These are phyloP conservation scores for Copsychus sechellarum DNA, from an alignment of 2,113 vertebrate species.

Conservation along the genomic window DNA sequence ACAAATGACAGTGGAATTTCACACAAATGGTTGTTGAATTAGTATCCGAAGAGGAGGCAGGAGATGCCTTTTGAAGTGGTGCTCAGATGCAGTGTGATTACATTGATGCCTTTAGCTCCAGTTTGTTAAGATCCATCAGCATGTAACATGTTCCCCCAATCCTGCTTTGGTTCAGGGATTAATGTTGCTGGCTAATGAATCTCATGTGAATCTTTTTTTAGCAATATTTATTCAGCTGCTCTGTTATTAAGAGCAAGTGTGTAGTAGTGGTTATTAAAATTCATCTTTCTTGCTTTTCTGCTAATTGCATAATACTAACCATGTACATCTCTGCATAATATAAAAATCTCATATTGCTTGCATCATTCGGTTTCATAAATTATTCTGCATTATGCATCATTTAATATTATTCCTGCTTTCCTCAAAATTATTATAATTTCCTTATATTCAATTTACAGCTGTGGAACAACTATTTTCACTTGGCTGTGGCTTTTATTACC, in stretches of 20 bases:
- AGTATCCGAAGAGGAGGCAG: background rate
- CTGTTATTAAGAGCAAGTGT: conserved; percentile 4
- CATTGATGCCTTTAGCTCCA: background rate
- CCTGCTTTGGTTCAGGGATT: background rate
- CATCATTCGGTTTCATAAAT: conserved; percentile 68
- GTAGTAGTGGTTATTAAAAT: conserved; percentile 43
- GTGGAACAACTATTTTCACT: conserved; percentile 99
- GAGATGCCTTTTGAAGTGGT: background rate
- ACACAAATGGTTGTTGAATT: background rate
- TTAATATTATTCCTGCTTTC: conserved; percentile 46
- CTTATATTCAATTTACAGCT: conserved; percentile 79
- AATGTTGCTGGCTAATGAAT: conserved; percentile 11
- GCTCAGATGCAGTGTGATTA: background rate
- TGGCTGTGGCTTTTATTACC: conserved; percentile 98
- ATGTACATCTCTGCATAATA: conserved; percentile 42
- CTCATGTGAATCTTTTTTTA: background rate
- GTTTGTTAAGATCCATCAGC: background rate
- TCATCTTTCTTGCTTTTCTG: conserved; percentile 25
- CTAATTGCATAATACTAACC: conserved; percentile 51
- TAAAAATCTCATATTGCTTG: conserved; percentile 43
- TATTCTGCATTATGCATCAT: conserved; percentile 57
- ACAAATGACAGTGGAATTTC: background rate
- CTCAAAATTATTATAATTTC: conserved; percentile 40
- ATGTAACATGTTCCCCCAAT: background rate
- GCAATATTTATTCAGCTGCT: conserved; percentile 28